Percentiles rank a stretch among this genome's conserved stretches.
phyloP scores from a whole-genome alignment of 2,888 invertebrate genomes.

The Vesta saturnalis region DNA sequence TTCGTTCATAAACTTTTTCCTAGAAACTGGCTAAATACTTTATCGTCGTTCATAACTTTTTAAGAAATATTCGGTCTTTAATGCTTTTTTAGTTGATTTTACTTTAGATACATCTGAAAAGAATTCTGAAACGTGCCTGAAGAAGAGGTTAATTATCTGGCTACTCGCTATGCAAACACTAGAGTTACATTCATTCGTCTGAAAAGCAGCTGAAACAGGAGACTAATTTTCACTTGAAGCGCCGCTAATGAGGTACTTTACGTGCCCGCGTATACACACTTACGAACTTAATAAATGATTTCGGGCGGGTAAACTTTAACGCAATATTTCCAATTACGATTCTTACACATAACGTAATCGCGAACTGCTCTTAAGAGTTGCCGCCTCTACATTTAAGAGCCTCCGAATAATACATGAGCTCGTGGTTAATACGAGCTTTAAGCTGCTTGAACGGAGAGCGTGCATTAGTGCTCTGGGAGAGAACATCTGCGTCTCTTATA shows the following conservation, averaged over 20 bases:
- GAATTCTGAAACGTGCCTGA: slow-evolving; percentile 3
- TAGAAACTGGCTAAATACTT: too few species aligned
- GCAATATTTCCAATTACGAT: slow-evolving; percentile 52
- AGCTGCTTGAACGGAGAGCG: slow-evolving; percentile 54
- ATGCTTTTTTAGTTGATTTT: slow-evolving; percentile 10
- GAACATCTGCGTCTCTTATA: slow-evolving; percentile 43
- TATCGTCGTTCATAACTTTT: too few species aligned
- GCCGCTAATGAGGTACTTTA: slow-evolving; percentile 36
- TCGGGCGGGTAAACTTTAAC: slow-evolving; percentile 34
- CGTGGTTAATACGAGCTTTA: slow-evolving; percentile 58
- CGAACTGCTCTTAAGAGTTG: slow-evolving; percentile 57
- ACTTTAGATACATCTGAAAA: slow-evolving; percentile 4
- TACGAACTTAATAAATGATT: slow-evolving; percentile 39
- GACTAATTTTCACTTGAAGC: slow-evolving; percentile 27
- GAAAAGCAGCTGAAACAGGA: slow-evolving; percentile 30
- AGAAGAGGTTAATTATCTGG: slow-evolving; percentile 32
- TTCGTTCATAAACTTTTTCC: too few species aligned
- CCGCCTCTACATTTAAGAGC: slow-evolving; percentile 57
- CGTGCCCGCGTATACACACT: slow-evolving; percentile 32
- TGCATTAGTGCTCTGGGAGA: slow-evolving; percentile 43
- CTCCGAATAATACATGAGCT: slow-evolving; percentile 60
- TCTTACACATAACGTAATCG: slow-evolving; percentile 54
- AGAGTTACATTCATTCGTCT: slow-evolving; percentile 30
- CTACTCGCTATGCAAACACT: slow-evolving; percentile 29
- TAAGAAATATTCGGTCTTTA: too few species aligned